These are phyloP conservation scores for Diaprepes abbreviatus DNA, from an alignment of 2,888 invertebrate genomes.

Conservation along the genomic window DNA sequence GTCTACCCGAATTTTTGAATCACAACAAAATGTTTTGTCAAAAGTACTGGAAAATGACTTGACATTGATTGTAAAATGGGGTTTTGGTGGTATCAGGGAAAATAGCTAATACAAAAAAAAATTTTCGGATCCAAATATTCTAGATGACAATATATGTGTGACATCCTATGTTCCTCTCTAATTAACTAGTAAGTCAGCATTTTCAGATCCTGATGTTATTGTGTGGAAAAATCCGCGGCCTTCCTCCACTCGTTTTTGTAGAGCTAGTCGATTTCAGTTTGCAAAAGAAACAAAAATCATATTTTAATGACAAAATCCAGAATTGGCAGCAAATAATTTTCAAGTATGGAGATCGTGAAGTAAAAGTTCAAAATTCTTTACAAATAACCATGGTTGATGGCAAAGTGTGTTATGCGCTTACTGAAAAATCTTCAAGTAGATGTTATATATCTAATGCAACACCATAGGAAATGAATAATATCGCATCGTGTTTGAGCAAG, in stretches of 20 bases:
- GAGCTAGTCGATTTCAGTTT: constrained; percentile 13
- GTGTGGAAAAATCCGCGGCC: constrained; percentile 37
- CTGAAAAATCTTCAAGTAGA: constrained; percentile 1
- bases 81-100: too few species aligned
- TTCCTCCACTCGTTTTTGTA: constrained; percentile 31
- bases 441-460: constrained; percentile 20
- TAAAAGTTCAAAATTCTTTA: constrained; percentile 18
- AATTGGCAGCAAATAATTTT: constrained; percentile 21
- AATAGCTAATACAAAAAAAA: too few species aligned
- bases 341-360: constrained; percentile 4
- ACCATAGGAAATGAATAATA: constrained; percentile 33
- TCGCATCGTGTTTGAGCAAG: constrained; percentile 23
- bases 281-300: constrained; percentile 21
- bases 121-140: neutral
- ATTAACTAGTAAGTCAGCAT: too few species aligned
- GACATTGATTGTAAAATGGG: too few species aligned
- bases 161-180: too few species aligned
- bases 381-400: constrained; percentile 32
- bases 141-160: constrained; percentile 28
- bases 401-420: constrained; percentile 22
- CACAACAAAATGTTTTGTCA: constrained; percentile 29
- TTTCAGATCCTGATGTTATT: too few species aligned
- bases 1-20: constrained; percentile 4
- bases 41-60: too few species aligned
- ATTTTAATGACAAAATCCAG: constrained; percentile 21